Conservation (phyloP, 2,888 invertebrate genomes). For the Morinoia aosen region DNA sequence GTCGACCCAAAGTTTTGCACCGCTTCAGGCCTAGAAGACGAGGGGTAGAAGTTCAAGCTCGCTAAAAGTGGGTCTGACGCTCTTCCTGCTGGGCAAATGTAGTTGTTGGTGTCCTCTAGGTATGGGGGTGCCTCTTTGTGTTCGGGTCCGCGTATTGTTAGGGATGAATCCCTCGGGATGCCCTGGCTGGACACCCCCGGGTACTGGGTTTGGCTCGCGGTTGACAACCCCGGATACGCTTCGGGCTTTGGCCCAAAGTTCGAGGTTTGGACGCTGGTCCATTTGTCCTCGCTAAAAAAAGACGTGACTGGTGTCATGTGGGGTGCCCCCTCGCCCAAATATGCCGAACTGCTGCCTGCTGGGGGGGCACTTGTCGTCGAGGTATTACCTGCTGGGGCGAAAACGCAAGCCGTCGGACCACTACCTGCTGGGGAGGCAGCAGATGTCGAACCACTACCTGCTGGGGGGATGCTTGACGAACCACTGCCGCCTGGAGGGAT, state of each 20-base stretch:
- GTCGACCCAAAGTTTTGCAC: background rate
- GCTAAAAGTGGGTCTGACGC: conserved; percentile 20
- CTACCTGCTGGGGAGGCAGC: too few species aligned
- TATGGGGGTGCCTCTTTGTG: too few species aligned
- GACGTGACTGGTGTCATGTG: background rate
- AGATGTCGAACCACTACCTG: background rate
- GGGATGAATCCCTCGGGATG: background rate
- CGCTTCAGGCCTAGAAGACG: background rate
- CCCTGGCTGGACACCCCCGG: background rate
- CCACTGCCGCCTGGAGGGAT: too few species aligned
- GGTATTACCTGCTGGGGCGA: too few species aligned
- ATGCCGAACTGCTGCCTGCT: background rate
- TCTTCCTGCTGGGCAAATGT: background rate
- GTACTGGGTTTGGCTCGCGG: background rate
- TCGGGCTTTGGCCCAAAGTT: background rate
- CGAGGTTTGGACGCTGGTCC: background rate
- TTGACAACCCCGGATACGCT: background rate
- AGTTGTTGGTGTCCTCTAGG: too few species aligned
- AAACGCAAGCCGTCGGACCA: too few species aligned
- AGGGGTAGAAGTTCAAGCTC: background rate
- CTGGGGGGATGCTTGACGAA: background rate
- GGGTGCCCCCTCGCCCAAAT: background rate
- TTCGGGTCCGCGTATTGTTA: background rate
- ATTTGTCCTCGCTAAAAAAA: background rate
- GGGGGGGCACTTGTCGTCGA: background rate